Evolutionary conservation across 2,888 invertebrate genomes (phyloP).

Genomic region (Spodoptera picta): DNA sequence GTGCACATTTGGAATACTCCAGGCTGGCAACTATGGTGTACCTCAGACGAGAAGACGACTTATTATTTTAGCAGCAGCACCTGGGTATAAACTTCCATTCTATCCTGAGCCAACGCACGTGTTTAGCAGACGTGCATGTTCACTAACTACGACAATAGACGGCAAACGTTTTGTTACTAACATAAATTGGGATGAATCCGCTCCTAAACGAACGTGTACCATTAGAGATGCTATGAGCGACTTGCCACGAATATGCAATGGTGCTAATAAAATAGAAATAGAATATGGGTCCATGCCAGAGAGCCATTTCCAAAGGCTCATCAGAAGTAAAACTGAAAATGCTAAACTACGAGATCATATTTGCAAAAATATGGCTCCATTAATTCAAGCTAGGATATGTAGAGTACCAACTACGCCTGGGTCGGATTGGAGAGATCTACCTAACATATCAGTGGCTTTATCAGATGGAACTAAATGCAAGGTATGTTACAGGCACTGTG

Average conservation of each 20-base stretch:
- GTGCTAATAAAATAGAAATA: conserved; percentile 91
- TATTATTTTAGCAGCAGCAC: conserved; percentile 94
- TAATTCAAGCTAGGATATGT: conserved; percentile 93
- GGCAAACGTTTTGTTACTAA: conserved; percentile 86
- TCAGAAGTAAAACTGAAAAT: conserved; percentile 89
- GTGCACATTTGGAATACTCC: conserved; percentile 95
- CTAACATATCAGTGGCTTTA: conserved; percentile 92
- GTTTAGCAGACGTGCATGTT: conserved; percentile 91
- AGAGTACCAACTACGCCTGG: conserved; percentile 93
- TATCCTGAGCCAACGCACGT: conserved; percentile 95
- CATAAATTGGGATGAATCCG: conserved; percentile 90
- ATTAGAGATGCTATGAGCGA: conserved; percentile 95
- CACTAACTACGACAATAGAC: conserved; percentile 83
- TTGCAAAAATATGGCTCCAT: conserved; percentile 94
- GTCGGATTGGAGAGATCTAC: conserved; percentile 96
- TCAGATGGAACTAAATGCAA: conserved; percentile 91
- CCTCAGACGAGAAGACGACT: conserved; percentile 94
- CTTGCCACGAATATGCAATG: conserved; percentile 92
- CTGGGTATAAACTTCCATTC: conserved; percentile 91
- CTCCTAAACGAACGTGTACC: conserved; percentile 93
- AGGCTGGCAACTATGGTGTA: conserved; percentile 95
- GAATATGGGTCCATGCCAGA: conserved; percentile 91
- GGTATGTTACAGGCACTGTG: conserved; percentile 66
- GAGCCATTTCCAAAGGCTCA: conserved; percentile 93
- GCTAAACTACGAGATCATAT: conserved; percentile 92